Evolutionary conservation across 1,140 invertebrate species (phyloP).

Genomic region (Leptonema lineaticorne): DNA sequence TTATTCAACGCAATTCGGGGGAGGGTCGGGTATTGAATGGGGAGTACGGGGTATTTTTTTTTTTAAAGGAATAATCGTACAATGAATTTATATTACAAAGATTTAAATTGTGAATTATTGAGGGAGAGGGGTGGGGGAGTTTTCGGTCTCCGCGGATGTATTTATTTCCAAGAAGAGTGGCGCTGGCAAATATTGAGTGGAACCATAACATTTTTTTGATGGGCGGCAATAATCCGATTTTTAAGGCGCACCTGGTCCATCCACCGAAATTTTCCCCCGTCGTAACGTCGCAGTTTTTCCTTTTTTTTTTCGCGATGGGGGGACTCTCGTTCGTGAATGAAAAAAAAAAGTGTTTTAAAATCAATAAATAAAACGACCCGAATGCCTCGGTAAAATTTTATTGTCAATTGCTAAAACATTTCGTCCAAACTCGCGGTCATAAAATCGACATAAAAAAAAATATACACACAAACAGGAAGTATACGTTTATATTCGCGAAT

Average conservation of each 20-base stretch:
- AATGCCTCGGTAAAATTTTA: slow-evolving; percentile 8
- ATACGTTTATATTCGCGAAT: too few relatives aligned
- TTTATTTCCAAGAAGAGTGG: not conserved
- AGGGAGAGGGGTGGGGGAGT: not conserved
- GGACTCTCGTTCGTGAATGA: not conserved
- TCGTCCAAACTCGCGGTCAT: not conserved
- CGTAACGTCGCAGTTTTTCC: too few relatives aligned
- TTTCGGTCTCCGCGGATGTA: not conserved
- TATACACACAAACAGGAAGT: too few relatives aligned
- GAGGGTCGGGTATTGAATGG: too few relatives aligned
- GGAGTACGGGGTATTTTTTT: too few relatives aligned
- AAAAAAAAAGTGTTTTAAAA: slow-evolving; percentile 7
- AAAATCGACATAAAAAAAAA: too few relatives aligned
- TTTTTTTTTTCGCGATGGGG: too few relatives aligned
- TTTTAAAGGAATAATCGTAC: too few relatives aligned
- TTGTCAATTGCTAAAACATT: slow-evolving; percentile 1
- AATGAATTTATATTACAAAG: too few relatives aligned
- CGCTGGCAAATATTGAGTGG: slow-evolving; percentile 4
- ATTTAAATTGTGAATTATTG: too few relatives aligned
- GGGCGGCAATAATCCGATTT: slow-evolving; percentile 25
- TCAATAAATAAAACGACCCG: slow-evolving; percentile 5
- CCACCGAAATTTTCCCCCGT: too few relatives aligned
- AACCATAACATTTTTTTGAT: slow-evolving; percentile 24
- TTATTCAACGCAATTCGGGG: too few relatives aligned
- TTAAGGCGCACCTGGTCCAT: slow-evolving; percentile 24